Evolutionary conservation across 1,140 invertebrate genomes (phyloP), one percentile per base, ranked within the genome.

Genomic region (Cotesia typhae): DNA sequence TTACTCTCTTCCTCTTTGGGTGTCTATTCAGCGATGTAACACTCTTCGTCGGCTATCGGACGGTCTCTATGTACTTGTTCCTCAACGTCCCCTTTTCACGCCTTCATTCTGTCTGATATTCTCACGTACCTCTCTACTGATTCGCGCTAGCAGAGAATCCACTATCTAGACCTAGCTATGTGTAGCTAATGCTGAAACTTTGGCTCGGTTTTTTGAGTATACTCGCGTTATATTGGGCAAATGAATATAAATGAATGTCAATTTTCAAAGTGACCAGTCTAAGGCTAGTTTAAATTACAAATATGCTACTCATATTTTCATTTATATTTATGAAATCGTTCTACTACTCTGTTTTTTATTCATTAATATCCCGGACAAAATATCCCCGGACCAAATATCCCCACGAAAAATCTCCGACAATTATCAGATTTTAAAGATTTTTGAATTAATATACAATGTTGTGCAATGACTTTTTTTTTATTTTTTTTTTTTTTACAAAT

Each of bases 181-280:
- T 28, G 28, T 28, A 28, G 28, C 28, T 28, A 28, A 47, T 47
- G 10, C 41, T 9, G 41, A 47, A 47, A 47, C 41, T 47, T 10
- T 2, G 41, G 1, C 41, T 47, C 41, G 41, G 36, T 41, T 14
- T 12, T 51, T 38, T 41, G 63, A 65, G 61, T 57, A 52, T 36
- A 51, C 20, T 52, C 36, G 71, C 20, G 55, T 64, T 71, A 60
- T 71, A 72, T 66, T 67, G 68, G 63, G 53, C 75, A 75, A 80
- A 81, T 77, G 75, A 81, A 81, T 81, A 80, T 75, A 79, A 80
- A 80, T 80, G 75, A 79, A 72, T 41, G 63, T 72, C 72, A 47
- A 47, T 59, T 63, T 55, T 38, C 65, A 38, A 47, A 55, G 28
- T 71, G 61, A 74, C 66, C 61, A 70, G 61, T 36, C 61, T 28